Base-by-base conservation (phyloP, 35 echinoderm and acorn worm species). In the Ophiothrix spiculata region DNA sequence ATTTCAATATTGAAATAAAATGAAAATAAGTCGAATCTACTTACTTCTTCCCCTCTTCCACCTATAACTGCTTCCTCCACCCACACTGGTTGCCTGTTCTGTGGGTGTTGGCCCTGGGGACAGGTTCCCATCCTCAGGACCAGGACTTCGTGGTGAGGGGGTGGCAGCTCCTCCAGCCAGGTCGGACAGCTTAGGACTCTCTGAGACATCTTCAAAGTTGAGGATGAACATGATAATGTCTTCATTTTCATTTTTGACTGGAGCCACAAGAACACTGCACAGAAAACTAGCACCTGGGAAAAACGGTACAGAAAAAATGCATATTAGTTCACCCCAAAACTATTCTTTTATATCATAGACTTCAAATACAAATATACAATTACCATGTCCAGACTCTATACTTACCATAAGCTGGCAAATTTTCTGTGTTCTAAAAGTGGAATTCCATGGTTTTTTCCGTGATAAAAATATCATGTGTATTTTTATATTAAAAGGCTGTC, bases 241-340 rank as follows among this genome's bases (percentile, higher is more conserved):
- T 35, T 98, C 91, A 86, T 94, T 93, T 37, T 98, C 95, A 60
- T 93, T 98, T 81, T 93, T 98, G 80, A 98, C 95, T 11, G 95
- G 95, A 25, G 95, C 95, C 69, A 98, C 91, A 21, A 98, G 86
- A 1, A 98, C 92, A 60, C 95, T 93, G 77, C 95, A 98, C 29
- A 91, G 91, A 56, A 98, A 98, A 33, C 87, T 54, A 21, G 81
- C 56, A 33, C 95, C 95, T 98, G 91, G 0, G 83, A 45, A 46
- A n/a, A n/a, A n/a, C n/a, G n/a, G n/a, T n/a, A n/a, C n/a, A n/a
- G n/a, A n/a, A n/a, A n/a, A n/a, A n/a, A n/a, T n/a, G n/a, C n/a
- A n/a, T n/a, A n/a, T n/a, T n/a, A n/a, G n/a, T n/a, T n/a, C n/a
- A n/a, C n/a, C n/a, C n/a, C n/a, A n/a, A n/a, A n/a, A n/a, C n/a